A percentile compares a stretch with the other conserved stretches of the same genome.
phyloP scores from a whole-genome alignment of 1,140 invertebrate genomes.

The Drosophila littoralis region DNA sequence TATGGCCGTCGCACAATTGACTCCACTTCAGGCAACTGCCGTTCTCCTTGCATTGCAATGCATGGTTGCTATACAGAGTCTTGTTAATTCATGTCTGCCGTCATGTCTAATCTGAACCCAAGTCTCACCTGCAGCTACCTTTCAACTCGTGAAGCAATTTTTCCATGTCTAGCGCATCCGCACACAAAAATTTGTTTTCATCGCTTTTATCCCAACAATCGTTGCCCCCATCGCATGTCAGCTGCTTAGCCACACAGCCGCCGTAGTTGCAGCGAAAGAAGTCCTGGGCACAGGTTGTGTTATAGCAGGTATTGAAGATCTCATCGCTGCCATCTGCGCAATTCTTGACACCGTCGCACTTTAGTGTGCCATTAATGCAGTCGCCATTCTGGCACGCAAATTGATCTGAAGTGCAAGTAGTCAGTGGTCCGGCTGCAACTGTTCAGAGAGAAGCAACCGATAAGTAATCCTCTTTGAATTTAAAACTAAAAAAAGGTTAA shows the following conservation, averaged over 20 bases:
- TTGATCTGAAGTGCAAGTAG: neutral
- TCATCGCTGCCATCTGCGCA: constrained; percentile 90
- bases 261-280: constrained; percentile 46
- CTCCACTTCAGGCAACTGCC: constrained; percentile 39
- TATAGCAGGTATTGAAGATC: constrained; percentile 25
- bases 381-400: constrained; percentile 16
- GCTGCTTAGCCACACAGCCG: constrained; percentile 7
- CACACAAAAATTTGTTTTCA: constrained; percentile 28
- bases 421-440: neutral
- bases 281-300: neutral
- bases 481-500: too few species aligned
- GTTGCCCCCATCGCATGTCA: neutral
- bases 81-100: too few species aligned
- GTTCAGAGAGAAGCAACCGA: too few species aligned
- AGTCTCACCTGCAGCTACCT: constrained; percentile 31
- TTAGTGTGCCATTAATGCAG: neutral
- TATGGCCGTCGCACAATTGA: constrained; percentile 73
- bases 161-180: neutral
- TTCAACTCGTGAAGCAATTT: neutral
- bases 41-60: neutral
- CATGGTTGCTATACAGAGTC: neutral
- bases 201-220: constrained; percentile 52
- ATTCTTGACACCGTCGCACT: constrained; percentile 83
- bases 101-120: neutral
- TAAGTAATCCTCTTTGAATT: neutral